phyloP scores from a whole-genome alignment of 2,113 vertebrate species.

The Tychaedon coryphoeus region DNA sequence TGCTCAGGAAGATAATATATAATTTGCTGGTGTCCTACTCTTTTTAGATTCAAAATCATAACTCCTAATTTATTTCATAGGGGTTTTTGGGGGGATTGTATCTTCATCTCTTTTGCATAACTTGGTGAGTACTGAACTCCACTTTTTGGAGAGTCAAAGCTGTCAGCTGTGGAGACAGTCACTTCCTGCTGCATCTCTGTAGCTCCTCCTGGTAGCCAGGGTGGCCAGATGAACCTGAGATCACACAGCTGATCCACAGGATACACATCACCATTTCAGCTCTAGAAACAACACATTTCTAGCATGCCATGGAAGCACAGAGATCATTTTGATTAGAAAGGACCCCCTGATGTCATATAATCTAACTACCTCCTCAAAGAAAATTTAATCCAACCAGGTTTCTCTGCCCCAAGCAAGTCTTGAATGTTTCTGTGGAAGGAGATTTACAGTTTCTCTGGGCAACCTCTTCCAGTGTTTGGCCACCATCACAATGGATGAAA shows the following conservation, averaged over 20 bases:
- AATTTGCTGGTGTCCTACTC: background rate
- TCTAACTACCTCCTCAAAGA: background rate
- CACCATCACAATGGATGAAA: background rate
- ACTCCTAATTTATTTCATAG: background rate
- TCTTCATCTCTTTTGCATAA: background rate
- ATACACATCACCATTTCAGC: background rate
- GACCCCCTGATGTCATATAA: background rate
- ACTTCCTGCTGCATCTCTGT: background rate
- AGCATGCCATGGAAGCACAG: background rate
- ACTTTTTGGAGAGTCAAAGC: background rate
- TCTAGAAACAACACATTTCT: background rate
- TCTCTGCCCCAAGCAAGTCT: background rate
- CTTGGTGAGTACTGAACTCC: background rate
- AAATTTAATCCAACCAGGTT: background rate
- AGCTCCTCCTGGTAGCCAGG: background rate
- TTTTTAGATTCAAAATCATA: background rate
- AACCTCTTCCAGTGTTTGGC: background rate
- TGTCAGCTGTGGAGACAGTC: background rate
- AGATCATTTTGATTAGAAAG: background rate
- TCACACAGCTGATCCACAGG: background rate
- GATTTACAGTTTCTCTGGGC: background rate
- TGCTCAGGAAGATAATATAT: background rate
- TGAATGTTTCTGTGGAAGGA: background rate
- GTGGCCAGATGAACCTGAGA: background rate
- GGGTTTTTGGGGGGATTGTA: accelerated